phyloP scores from a whole-genome alignment of 2,113 vertebrate genomes.

The Chelonoidis abingdonii region DNA sequence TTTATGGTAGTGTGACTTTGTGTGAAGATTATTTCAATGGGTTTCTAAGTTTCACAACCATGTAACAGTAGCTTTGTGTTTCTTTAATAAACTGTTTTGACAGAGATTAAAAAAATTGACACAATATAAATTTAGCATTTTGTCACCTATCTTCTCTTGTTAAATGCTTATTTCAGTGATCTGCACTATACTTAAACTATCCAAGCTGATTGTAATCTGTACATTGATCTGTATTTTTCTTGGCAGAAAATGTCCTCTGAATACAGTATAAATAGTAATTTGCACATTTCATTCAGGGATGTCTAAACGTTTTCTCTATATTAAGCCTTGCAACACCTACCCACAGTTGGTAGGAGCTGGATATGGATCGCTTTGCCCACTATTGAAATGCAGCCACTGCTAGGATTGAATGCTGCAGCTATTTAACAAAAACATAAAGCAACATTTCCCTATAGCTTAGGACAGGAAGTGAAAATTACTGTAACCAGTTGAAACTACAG shows the following conservation, averaged over 20 bases:
- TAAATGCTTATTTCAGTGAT: not conserved
- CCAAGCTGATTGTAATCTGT: conserved; percentile 19
- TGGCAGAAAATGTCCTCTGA: conserved; percentile 11
- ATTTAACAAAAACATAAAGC: accelerated
- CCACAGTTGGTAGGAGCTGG: not conserved
- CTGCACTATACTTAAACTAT: not conserved
- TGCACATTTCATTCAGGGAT: not conserved
- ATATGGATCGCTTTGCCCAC: not conserved
- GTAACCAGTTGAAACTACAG: not conserved
- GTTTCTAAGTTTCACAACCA: not conserved
- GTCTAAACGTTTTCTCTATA: not conserved
- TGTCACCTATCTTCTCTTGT: not conserved
- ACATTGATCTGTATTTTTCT: not conserved
- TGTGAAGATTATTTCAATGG: not conserved
- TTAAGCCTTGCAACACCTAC: not conserved
- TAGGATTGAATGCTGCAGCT: accelerated
- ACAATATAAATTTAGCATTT: not conserved
- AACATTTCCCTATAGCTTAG: not conserved
- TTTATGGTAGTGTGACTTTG: not conserved
- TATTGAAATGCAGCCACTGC: not conserved
- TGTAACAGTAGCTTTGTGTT: conserved; percentile 10
- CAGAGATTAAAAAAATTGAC: conserved; percentile 8
- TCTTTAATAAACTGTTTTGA: conserved; percentile 34
- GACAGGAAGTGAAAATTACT: not conserved
- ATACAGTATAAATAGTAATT: not conserved